A percentile compares a stretch with the other conserved stretches of the same genome.
Conservation (phyloP, 2,888 invertebrate species). For the Amaurobius ferox region DNA sequence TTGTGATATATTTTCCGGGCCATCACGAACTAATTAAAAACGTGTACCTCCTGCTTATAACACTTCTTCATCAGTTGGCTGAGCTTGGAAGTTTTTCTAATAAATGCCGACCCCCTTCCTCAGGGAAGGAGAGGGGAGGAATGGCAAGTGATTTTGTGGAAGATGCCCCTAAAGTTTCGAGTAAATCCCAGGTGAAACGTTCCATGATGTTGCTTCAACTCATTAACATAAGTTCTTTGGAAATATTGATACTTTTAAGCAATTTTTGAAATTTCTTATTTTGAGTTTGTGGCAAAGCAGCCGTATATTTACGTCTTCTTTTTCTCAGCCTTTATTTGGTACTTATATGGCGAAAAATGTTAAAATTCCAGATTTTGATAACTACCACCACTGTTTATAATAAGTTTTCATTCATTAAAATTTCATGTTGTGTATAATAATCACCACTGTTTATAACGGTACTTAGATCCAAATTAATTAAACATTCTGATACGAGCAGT, state of each 20-base stretch:
- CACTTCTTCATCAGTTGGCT: slow-evolving; percentile 14
- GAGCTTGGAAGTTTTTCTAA: background rate
- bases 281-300: no score
- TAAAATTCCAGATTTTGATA: no score
- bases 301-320: no score
- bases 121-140: background rate
- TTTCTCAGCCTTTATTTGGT: no score
- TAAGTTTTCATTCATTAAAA: no score
- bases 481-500: no score
- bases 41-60: slow-evolving; percentile 48
- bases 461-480: no score
- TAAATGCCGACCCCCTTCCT: background rate
- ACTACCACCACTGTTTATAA: no score
- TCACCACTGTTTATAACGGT: no score
- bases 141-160: slow-evolving; percentile 8
- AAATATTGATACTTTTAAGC: background rate
- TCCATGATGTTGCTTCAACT: background rate
- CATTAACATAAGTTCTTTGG: background rate
- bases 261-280: no score
- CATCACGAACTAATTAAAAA: slow-evolving; percentile 68
- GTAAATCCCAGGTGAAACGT: background rate
- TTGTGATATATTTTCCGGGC: slow-evolving; percentile 56
- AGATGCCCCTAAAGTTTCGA: background rate
- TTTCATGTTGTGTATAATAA: no score
- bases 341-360: no score